phyloP scores from a whole-genome alignment of 2,888 invertebrate genomes.

The Odontomyia ornata region DNA sequence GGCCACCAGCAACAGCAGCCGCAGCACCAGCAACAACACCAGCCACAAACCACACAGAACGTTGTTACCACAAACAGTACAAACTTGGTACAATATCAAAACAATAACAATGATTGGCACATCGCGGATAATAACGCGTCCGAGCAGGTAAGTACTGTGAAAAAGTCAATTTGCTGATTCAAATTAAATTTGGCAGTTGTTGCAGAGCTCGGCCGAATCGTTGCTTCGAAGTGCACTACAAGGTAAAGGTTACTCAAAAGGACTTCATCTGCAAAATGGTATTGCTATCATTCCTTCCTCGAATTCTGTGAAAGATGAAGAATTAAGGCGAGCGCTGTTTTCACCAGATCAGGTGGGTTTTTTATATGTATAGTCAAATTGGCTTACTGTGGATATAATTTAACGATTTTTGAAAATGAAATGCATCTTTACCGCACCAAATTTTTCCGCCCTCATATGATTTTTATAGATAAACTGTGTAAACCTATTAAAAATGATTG shows the following conservation, averaged over 20 bases:
- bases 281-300: slow-evolving; percentile 58
- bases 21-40: slow-evolving; percentile 45
- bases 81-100: slow-evolving; percentile 69
- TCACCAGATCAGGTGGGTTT: slow-evolving; percentile 63
- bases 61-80: slow-evolving; percentile 55
- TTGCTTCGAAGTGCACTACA: slow-evolving; percentile 83
- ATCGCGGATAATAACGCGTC: slow-evolving; percentile 76
- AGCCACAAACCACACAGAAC: slow-evolving; percentile 56
- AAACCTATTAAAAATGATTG: too few species aligned
- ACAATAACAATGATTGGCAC: slow-evolving; percentile 86
- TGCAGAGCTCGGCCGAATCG: slow-evolving; percentile 71
- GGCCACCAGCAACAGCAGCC: slow-evolving; percentile 48
- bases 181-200: slow-evolving; percentile 49
- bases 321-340: slow-evolving; percentile 68
- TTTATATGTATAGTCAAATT: not conserved
- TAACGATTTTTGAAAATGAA: too few species aligned
- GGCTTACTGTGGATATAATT: too few species aligned
- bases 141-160: slow-evolving; percentile 58
- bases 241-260: slow-evolving; percentile 72
- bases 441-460: too few species aligned
- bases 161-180: not conserved
- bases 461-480: too few species aligned
- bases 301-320: slow-evolving; percentile 69
- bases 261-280: slow-evolving; percentile 62
- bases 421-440: too few species aligned